phyloP scores from a whole-genome alignment of 2,113 vertebrate genomes.

The Semicossyphus pulcher region DNA sequence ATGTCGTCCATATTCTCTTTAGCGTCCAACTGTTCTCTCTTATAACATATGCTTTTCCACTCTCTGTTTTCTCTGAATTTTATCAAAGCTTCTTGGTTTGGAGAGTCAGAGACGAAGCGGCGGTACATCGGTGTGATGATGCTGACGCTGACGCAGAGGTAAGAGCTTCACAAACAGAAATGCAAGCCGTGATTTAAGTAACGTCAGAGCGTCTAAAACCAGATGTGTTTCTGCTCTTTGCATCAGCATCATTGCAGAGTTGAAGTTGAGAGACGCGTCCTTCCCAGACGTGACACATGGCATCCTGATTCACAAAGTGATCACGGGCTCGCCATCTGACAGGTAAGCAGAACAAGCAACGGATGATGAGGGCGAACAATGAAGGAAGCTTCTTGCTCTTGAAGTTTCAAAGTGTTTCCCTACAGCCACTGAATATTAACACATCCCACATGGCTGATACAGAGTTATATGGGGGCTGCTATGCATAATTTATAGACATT shows the following conservation, averaged over 20 bases:
- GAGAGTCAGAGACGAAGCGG: slow-evolving; percentile 80
- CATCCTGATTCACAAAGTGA: slow-evolving; percentile 93
- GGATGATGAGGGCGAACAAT: not conserved
- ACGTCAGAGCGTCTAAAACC: slow-evolving; percentile 2
- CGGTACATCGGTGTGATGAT: slow-evolving; percentile 97
- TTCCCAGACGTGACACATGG: slow-evolving; percentile 92
- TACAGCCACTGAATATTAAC: not conserved
- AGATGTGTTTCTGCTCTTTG: not conserved
- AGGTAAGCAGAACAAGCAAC: slow-evolving; percentile 78
- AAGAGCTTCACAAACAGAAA: not conserved
- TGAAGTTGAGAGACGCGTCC: slow-evolving; percentile 89
- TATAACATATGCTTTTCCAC: too few species aligned
- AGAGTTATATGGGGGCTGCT: not conserved
- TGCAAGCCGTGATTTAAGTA: accelerated
- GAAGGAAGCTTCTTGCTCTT: not conserved
- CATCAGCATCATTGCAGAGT: slow-evolving; percentile 90
- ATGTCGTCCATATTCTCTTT: not conserved
- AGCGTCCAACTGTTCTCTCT: not conserved
- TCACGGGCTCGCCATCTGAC: slow-evolving; percentile 90
- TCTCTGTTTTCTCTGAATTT: not conserved
- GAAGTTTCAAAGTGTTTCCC: not conserved
- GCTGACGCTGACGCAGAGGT: slow-evolving; percentile 95
- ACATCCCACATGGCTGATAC: not conserved
- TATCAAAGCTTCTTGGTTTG: slow-evolving; percentile 85
- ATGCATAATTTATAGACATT: not conserved